These are phyloP conservation scores for Triplophysa bombifrons DNA, from an alignment of 2,797 vertebrate species.

Conservation along the genomic window DNA sequence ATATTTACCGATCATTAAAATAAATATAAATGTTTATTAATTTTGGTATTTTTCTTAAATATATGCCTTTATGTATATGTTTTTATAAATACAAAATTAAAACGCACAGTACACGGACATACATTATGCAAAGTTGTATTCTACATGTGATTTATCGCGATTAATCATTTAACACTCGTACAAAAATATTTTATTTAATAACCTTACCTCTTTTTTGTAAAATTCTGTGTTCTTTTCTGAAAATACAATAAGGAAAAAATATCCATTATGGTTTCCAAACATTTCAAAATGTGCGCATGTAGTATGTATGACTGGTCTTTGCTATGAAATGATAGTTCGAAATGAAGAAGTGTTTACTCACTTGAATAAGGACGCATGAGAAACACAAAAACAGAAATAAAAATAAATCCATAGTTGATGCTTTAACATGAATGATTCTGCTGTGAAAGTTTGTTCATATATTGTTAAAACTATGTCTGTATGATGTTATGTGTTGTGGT, in stretches of 20 bases:
- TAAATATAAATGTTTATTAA: too few relatives aligned
- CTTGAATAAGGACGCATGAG: slow-evolving; percentile 52
- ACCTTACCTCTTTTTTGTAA: slow-evolving; percentile 79
- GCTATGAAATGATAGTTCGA: slow-evolving; percentile 9
- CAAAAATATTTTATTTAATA: too few relatives aligned
- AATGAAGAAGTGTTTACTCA: slow-evolving; percentile 63
- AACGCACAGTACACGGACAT: too few relatives aligned
- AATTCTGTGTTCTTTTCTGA: slow-evolving; percentile 78
- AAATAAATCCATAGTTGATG: slow-evolving; percentile 32
- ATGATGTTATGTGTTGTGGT: not conserved
- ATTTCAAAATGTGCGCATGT: not conserved
- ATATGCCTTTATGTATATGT: too few relatives aligned
- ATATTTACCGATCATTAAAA: too few relatives aligned
- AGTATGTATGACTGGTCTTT: not conserved
- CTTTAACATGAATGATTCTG: slow-evolving; percentile 5
- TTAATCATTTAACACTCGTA: too few relatives aligned
- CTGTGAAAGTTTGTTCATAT: slow-evolving; percentile 17
- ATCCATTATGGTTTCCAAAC: not conserved
- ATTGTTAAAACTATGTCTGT: not conserved
- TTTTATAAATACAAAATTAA: too few relatives aligned
- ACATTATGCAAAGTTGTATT: too few relatives aligned
- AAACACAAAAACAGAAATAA: slow-evolving; percentile 23
- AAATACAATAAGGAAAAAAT: slow-evolving; percentile 19
- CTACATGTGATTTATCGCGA: too few relatives aligned
- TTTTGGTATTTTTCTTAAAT: too few relatives aligned